Base-by-base conservation (phyloP, 1,140 invertebrate genomes). In the Drosophila ambigua region DNA sequence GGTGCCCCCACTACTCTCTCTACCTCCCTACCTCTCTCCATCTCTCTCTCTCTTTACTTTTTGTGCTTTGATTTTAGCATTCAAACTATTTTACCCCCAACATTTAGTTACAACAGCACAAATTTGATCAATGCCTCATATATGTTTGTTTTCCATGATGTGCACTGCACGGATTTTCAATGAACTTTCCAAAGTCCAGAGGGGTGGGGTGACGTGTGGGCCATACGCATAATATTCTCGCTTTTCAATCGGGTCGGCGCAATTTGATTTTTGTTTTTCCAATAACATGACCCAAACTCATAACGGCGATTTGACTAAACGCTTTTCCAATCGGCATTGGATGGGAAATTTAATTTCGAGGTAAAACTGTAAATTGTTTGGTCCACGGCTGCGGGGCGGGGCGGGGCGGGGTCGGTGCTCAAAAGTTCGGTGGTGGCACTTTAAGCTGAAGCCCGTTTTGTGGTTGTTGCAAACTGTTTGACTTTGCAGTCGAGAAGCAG, bases 321-420 rank as follows among this genome's bases (percentile, higher is more conserved):
- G 35, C 35, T 67, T 46, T 41, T 49, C 43, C 35, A 13, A 11
- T 4, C 6, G 35, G 16, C 51, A 43, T 58, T 67, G 49, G 66
- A 55, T 54, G 64, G 35, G 61, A 77, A 84, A 84, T 84, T 85
- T 69, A 84, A 84, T 84, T 85, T 80, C 62, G 80, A 84, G 81
- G 66, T 80, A 46, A 77, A 85, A 77, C 67, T 80, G 80, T 84
- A 79, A 85, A 69, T 69, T 68, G 66, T 68, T 68, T 69, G 64
- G 64, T 43, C 41, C 49, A 23, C 11, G n/a, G 2, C 11, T 2
- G 9, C 13, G 51, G 26, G 11, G 20, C 5, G 4, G 8, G 46
- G 6, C 9, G n/a, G 8, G 8, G 13, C 8, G 35, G 8, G 64
- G 63, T 50, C 63, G 51, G 20, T 69, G 67, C 67, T 58, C 49